Percentiles rank a stretch among this genome's conserved stretches.
phyloP scores from a whole-genome alignment of 2,888 invertebrate species.

The Anthoptus insignis region DNA sequence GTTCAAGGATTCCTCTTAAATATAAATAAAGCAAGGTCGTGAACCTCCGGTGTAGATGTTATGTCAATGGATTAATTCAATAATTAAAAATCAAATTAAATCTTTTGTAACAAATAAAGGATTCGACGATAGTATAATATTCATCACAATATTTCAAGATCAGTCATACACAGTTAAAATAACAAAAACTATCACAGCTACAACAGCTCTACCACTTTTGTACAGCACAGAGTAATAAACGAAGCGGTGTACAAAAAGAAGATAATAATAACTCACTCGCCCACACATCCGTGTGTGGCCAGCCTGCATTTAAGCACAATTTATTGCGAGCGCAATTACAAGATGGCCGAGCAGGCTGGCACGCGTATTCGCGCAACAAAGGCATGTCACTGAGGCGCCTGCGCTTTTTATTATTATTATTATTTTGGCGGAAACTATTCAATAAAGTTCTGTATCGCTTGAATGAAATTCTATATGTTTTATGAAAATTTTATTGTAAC shows the following conservation, averaged over 20 bases:
- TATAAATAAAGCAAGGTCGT: too few relatives aligned
- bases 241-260: constrained; percentile 13
- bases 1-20: background rate
- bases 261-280: constrained; percentile 56
- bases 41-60: too few relatives aligned
- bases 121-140: too few relatives aligned
- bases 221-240: background rate
- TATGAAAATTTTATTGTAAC: too few relatives aligned
- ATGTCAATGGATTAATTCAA: too few relatives aligned
- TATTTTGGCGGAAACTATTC: too few relatives aligned
- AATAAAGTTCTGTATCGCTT: too few relatives aligned
- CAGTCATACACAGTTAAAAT: background rate
- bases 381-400: constrained; percentile 60
- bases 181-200: background rate
- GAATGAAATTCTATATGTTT: too few relatives aligned
- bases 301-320: constrained; percentile 56
- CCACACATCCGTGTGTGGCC: constrained; percentile 67
- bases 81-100: too few relatives aligned
- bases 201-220: background rate
- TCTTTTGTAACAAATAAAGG: too few relatives aligned
- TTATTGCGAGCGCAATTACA: constrained; percentile 65
- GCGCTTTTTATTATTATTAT: too few relatives aligned
- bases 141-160: too few relatives aligned
- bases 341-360: constrained; percentile 64
- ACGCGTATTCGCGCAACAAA: constrained; percentile 53